These are phyloP conservation scores for Brachionus angularis DNA, from an alignment of 1,140 invertebrate species.

Conservation along the genomic window DNA sequence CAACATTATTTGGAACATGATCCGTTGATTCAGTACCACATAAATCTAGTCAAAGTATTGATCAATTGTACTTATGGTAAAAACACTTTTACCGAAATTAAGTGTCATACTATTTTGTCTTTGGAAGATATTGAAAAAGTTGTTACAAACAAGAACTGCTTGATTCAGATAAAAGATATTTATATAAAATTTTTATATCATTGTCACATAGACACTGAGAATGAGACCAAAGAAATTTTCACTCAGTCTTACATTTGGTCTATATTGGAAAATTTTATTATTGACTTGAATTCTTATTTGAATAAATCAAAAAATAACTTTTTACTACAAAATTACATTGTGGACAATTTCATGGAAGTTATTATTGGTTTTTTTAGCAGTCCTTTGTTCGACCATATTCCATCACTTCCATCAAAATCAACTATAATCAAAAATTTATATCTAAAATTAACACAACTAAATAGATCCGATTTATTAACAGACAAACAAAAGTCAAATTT, in stretches of 20 bases:
- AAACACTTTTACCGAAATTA: conserved; percentile 97
- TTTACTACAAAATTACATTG: not conserved
- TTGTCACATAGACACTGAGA: conserved; percentile 98
- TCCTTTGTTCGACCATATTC: conserved; percentile 1
- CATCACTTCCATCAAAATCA: not conserved
- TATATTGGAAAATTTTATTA: not conserved
- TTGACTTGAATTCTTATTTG: not conserved
- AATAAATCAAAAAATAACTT: not conserved
- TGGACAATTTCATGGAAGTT: conserved; percentile 17
- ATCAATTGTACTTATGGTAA: conserved; percentile 98
- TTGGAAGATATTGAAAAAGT: conserved; percentile 93
- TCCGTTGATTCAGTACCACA: conserved; percentile 81
- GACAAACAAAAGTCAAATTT: conserved; percentile 17
- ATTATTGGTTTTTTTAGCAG: conserved; percentile 23
- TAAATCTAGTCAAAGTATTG: conserved; percentile 85
- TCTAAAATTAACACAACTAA: not conserved
- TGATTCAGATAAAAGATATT: conserved; percentile 81
- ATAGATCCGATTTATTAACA: not conserved
- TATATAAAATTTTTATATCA: conserved; percentile 98
- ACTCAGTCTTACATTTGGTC: conserved; percentile 12
- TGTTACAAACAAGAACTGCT: conserved; percentile 81
- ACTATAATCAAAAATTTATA: not conserved
- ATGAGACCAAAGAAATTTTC: conserved; percentile 64
- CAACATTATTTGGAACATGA: conserved; percentile 73
- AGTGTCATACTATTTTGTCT: conserved; percentile 90